These are phyloP conservation scores for Mesoligia furuncula DNA, from an alignment of 2,888 invertebrate species.

Conservation along the genomic window DNA sequence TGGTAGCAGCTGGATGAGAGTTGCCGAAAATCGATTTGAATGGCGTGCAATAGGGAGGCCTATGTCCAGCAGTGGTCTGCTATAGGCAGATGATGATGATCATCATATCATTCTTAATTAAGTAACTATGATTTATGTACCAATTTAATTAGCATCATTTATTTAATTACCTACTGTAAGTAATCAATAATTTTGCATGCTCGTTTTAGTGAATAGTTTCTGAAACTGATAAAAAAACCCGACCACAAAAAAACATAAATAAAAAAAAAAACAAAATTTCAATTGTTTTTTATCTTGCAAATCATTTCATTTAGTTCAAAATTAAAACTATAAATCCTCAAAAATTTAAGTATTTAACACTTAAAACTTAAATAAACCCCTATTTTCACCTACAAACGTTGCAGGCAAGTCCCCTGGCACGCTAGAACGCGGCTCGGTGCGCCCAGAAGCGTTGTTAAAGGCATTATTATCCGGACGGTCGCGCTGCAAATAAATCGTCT, in stretches of 20 bases:
- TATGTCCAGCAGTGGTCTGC: too few species aligned
- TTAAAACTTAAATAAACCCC: background rate
- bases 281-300: background rate
- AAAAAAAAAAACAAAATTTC: background rate
- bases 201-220: background rate
- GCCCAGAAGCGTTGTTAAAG: constrained; percentile 86
- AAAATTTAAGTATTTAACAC: background rate
- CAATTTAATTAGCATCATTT: background rate
- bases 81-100: too few species aligned
- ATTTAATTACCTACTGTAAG: background rate
- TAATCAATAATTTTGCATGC: background rate
- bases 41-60: too few species aligned
- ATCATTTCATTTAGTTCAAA: background rate
- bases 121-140: background rate
- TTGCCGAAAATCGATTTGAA: too few species aligned
- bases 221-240: background rate
- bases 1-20: too few species aligned
- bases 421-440: constrained; percentile 53
- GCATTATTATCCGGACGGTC: constrained; percentile 89
- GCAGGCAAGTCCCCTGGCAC: constrained; percentile 54
- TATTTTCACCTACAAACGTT: constrained; percentile 6
- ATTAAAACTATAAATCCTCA: background rate
- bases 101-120: background rate
- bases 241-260: background rate
- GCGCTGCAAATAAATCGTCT: constrained; percentile 90